A percentile compares a stretch with the other conserved stretches of the same genome.
Conservation (phyloP, 2,888 invertebrate species). For the Pelosia muscerda region DNA sequence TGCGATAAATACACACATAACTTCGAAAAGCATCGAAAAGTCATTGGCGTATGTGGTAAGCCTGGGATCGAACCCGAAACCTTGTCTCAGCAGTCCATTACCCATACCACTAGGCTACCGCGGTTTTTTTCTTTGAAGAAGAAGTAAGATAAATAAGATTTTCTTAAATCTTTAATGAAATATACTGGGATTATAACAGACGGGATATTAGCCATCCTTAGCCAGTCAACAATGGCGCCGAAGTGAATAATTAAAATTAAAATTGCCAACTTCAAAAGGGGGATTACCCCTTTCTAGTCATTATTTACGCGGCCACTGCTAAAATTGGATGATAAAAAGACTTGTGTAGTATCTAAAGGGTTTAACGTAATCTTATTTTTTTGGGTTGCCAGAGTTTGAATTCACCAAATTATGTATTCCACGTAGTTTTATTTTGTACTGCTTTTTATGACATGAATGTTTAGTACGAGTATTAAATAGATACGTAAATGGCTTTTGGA, state of each 20-base stretch:
- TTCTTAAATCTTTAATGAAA: constrained; percentile 36
- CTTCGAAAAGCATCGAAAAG: no score
- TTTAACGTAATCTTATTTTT: constrained; percentile 6
- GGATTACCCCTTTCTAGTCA: constrained; percentile 9
- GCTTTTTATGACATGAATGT: no score
- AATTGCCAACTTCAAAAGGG: constrained; percentile 25
- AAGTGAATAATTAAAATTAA: constrained; percentile 42
- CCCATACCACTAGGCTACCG: no score
- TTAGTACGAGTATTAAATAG: not conserved
- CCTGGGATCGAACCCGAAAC: no score
- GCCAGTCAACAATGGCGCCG: constrained; percentile 25
- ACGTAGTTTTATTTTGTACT: not conserved
- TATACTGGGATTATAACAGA: constrained; percentile 24
- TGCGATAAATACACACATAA: no score
- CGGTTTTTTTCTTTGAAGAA: no score
- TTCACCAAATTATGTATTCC: constrained; percentile 4
- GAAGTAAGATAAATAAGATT: constrained; percentile 19
- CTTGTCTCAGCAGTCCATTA: no score
- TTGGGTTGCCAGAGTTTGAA: not conserved
- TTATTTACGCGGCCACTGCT: constrained; percentile 15
- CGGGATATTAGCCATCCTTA: constrained; percentile 17
- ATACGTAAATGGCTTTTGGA: not conserved
- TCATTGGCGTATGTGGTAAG: no score
- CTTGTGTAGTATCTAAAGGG: constrained; percentile 1
- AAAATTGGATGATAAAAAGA: constrained; percentile 9